Evolutionary conservation across 92 coral and sea anemone species (phyloP), one percentile per base, ranked within the genome.

Genomic region (Heliopora coerulea): DNA sequence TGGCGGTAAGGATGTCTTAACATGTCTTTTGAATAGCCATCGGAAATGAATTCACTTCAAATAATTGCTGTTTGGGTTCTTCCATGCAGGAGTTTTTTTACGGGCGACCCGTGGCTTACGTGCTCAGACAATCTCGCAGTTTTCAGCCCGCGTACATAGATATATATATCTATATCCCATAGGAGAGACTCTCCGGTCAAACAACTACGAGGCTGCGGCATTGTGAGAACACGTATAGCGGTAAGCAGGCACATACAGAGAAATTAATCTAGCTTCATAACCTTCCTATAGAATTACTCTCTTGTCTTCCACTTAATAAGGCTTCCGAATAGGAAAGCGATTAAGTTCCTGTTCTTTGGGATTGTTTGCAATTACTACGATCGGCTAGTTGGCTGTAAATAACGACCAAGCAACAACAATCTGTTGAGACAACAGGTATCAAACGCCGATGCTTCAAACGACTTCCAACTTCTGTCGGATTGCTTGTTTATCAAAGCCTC

Each of bases 1-100:
- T 89, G 65, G 79, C 89, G 86, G 99, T 95, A 50, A 84, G 99
- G 58, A 35, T 14, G 13, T 48, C 52, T 35, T 64, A 12, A 39
- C 20, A 1, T 12, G 10, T 3, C 23, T 56, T 56, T 6, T 56
- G 30, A 3, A 66, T 66, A 66, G 57, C 27, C 26, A 39, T 42
- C 73, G 75, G 75, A 68, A 68, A 68, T 19, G 57, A 52, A 19
- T 28, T 23, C 75, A 49, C 59, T 68, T 49, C 42, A 48, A 12
- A 68, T 24, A 48, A 68, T 68, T 21, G 75, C 20, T 68, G 75
- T 68, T 68, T 68, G 26, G 58, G 56, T 49, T 37, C 34, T 8
- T 18, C 21, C 41, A 48, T 18, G 35, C 72, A 30, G 72, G 54
- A 9, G 30, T 2, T 30, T 48, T n/a, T 68, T 68, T 3, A 56